phyloP scores from a whole-genome alignment of 2,888 invertebrate genomes.

The Macaria notata region DNA sequence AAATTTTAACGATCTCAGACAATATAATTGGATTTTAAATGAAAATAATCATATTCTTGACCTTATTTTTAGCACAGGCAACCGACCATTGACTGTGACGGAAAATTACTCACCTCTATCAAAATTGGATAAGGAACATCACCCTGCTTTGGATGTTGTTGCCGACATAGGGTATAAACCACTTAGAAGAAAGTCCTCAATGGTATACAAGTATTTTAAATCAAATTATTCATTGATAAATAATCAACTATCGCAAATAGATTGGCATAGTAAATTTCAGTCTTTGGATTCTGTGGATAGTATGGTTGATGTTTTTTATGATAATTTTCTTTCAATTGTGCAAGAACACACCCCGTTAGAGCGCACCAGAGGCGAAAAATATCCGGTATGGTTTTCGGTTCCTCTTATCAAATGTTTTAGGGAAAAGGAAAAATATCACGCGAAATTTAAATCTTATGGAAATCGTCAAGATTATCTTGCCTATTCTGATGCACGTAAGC shows the following conservation, averaged over 20 bases:
- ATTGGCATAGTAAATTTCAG: neutral
- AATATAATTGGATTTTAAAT: constrained; percentile 1
- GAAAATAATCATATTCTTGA: neutral
- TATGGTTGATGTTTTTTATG: constrained; percentile 1
- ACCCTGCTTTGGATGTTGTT: neutral
- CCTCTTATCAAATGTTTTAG: constrained; percentile 2
- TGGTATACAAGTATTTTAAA: neutral
- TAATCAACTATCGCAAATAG: neutral
- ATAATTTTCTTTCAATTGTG: neutral
- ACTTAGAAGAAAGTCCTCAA: neutral
- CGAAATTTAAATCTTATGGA: neutral
- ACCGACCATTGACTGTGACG: neutral
- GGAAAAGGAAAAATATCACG: constrained; percentile 1
- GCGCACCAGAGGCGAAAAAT: neutral
- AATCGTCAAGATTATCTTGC: neutral
- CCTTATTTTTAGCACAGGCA: neutral
- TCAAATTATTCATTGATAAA: neutral
- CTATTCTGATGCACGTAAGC: neutral
- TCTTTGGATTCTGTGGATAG: neutral
- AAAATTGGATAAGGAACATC: neutral
- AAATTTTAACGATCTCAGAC: neutral
- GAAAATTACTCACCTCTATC: neutral
- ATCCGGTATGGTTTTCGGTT: constrained; percentile 1
- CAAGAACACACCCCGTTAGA: neutral
- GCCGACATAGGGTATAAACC: neutral